phyloP scores from a whole-genome alignment of 2,888 invertebrate genomes.

The Ametastegia equiseti region DNA sequence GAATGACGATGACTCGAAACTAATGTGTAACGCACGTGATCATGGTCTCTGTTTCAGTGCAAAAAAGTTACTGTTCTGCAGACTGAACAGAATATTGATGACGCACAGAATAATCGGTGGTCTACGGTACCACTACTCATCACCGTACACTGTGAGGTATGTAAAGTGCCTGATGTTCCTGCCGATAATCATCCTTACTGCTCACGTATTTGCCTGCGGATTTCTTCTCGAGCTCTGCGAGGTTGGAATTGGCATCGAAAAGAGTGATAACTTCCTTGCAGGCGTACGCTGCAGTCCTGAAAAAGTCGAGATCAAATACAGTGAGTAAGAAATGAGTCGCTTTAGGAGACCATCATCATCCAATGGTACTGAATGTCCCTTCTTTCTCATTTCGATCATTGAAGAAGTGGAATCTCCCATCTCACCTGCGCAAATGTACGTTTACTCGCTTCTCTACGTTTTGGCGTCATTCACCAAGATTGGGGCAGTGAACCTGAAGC shows the following conservation, averaged over 20 bases:
- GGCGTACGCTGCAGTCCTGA: conserved; percentile 1
- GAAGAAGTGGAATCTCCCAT: not conserved
- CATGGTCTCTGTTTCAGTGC: not conserved
- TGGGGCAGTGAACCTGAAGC: conserved; percentile 15
- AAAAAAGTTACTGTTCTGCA: not conserved
- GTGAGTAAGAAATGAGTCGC: not conserved
- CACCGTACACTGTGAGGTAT: conserved; percentile 13
- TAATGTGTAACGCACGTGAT: not conserved
- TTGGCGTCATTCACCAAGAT: not conserved
- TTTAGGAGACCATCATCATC: not conserved
- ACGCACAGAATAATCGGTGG: conserved; percentile 21
- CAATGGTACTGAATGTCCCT: not conserved
- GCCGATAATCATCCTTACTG: not conserved
- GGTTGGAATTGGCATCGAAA: not conserved
- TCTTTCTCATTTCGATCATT: not conserved
- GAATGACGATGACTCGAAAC: not conserved
- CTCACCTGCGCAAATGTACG: conserved; percentile 15
- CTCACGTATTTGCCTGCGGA: conserved; percentile 25
- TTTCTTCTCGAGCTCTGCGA: conserved; percentile 10
- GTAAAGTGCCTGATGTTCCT: conserved; percentile 22
- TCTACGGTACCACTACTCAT: not conserved
- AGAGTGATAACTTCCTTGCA: not conserved
- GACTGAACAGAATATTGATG: conserved; percentile 24
- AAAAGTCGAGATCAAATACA: not conserved
- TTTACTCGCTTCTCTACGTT: conserved; percentile 23